These are phyloP conservation scores for Protobothrops mucrosquamatus DNA, from an alignment of 2,113 vertebrate species.

Conservation along the genomic window DNA sequence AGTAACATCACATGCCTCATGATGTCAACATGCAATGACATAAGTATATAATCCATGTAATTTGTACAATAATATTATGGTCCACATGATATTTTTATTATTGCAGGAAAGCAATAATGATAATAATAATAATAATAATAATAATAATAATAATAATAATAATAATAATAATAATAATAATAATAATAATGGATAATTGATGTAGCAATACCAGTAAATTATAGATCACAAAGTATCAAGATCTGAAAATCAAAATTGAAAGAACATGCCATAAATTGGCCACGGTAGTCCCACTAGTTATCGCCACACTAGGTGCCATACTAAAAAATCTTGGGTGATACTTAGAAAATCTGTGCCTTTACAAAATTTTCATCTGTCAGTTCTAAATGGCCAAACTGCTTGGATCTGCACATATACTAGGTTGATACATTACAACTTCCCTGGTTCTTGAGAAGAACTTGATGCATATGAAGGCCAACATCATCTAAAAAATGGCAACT, in stretches of 20 bases:
- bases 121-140: not conserved
- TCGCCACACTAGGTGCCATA: not conserved
- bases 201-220: not conserved
- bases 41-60: not conserved
- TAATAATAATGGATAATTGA: not conserved
- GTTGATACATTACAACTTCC: not conserved
- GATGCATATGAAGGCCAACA: not conserved
- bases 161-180: not conserved
- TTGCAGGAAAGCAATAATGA: not conserved
- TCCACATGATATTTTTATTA: not conserved
- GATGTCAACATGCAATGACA: not conserved
- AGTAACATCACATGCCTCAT: not conserved
- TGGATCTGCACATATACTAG: not conserved
- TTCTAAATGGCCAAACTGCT: not conserved
- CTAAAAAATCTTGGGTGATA: not conserved
- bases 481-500: not conserved
- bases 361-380: not conserved
- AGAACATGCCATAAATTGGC: not conserved
- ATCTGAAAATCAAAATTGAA: not conserved
- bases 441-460: not conserved
- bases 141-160: not conserved
- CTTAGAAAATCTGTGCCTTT: not conserved
- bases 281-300: not conserved
- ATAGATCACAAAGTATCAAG: not conserved
- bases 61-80: not conserved